These are phyloP conservation scores for Tetrao urogallus DNA, from an alignment of 2,113 vertebrate species.

Conservation along the genomic window DNA sequence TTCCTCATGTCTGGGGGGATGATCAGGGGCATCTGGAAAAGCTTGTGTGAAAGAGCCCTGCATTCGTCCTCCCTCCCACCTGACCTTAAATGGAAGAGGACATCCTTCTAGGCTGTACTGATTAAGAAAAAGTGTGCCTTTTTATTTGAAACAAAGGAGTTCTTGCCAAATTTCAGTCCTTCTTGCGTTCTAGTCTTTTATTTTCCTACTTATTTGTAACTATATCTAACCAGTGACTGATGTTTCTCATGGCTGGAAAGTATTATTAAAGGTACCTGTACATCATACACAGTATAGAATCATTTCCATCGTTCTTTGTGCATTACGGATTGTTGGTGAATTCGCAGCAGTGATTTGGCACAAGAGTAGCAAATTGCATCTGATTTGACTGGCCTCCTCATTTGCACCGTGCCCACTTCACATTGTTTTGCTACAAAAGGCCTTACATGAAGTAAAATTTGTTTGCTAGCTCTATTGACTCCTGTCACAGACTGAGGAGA, in stretches of 20 bases:
- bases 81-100: not conserved
- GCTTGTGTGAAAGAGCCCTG: not conserved
- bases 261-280: constrained; percentile 48
- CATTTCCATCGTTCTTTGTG: not conserved
- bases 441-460: not conserved
- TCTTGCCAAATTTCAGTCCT: constrained; percentile 5
- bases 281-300: not conserved
- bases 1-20: not conserved
- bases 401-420: constrained; percentile 28
- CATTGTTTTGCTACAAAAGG: not conserved
- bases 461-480: not conserved
- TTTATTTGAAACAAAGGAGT: not conserved
- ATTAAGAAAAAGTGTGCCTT: not conserved
- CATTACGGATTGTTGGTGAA: constrained; percentile 29
- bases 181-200: not conserved
- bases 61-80: not conserved
- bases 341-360: constrained; percentile 53
- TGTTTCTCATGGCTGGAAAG: constrained; percentile 41
- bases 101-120: not conserved
- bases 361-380: not conserved
- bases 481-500: not conserved
- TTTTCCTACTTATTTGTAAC: not conserved
- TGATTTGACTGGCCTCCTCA: not conserved
- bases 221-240: not conserved
- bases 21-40: constrained; percentile 14